Percentiles rank a stretch among this genome's conserved stretches.
Evolutionary conservation across 1,140 invertebrate genomes (phyloP).

Genomic region (Hycleus phaleratus): DNA sequence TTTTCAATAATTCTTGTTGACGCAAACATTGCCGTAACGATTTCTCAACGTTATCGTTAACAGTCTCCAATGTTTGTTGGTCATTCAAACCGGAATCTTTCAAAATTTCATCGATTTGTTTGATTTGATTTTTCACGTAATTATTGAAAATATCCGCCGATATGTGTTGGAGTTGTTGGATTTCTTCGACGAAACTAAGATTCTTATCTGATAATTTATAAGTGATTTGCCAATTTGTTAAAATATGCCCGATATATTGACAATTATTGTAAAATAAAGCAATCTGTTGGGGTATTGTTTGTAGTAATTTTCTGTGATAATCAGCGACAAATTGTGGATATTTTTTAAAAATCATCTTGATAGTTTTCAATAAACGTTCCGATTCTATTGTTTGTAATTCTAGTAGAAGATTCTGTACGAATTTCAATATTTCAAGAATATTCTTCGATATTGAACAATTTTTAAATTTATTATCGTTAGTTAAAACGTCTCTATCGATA

Average conservation of each 20-base stretch:
- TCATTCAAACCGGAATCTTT: slow-evolving; percentile 25
- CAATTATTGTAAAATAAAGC: slow-evolving; percentile 93
- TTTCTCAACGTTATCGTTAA: slow-evolving; percentile 51
- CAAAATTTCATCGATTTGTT: slow-evolving; percentile 37
- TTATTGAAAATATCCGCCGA: slow-evolving; percentile 40
- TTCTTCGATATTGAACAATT: slow-evolving; percentile 56
- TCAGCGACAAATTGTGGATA: slow-evolving; percentile 71
- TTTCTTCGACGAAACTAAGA: slow-evolving; percentile 19
- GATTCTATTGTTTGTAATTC: slow-evolving; percentile 57
- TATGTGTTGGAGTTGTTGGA: slow-evolving; percentile 43
- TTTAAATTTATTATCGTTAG: slow-evolving; percentile 18
- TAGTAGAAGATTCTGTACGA: slow-evolving; percentile 63
- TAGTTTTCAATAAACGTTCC: slow-evolving; percentile 61
- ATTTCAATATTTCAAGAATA: slow-evolving; percentile 54
- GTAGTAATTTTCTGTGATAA: slow-evolving; percentile 68
- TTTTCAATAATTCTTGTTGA: slow-evolving; percentile 75
- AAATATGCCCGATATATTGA: slow-evolving; percentile 73
- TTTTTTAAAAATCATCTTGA: slow-evolving; percentile 66
- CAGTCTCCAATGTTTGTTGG: slow-evolving; percentile 31
- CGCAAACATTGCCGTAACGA: slow-evolving; percentile 72
- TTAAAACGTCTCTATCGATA: slow-evolving; percentile 21
- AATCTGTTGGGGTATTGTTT: slow-evolving; percentile 76
- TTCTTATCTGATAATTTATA: neutral
- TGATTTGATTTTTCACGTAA: slow-evolving; percentile 36
- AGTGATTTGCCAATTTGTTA: slow-evolving; percentile 49